phyloP scores from a whole-genome alignment of 2,888 invertebrate genomes.

The Frankliniella fusca region DNA sequence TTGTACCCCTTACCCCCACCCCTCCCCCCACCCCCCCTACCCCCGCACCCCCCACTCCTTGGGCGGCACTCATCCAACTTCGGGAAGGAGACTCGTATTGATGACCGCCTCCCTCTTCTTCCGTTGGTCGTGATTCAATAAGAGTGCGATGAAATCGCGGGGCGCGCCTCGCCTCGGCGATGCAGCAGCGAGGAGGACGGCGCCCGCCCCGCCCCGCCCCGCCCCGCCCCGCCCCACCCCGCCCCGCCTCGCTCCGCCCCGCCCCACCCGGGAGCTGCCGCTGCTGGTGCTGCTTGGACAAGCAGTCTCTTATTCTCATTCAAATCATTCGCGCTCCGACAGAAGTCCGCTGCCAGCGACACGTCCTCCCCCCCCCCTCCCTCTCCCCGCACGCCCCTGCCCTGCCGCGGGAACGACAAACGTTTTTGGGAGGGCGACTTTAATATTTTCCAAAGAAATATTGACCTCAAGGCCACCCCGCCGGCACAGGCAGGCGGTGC shows the following conservation, averaged over 20 bases:
- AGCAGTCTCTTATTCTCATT: too few relatives aligned
- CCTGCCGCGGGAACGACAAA: too few relatives aligned
- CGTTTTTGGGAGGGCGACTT: too few relatives aligned
- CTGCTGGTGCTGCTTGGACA: too few relatives aligned
- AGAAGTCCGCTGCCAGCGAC: too few relatives aligned
- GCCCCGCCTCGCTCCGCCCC: background rate
- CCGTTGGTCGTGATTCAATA: conserved; percentile 11
- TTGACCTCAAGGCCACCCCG: too few relatives aligned
- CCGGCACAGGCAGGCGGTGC: too few relatives aligned
- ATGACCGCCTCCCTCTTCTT: background rate
- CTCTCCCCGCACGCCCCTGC: too few relatives aligned
- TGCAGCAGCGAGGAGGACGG: background rate
- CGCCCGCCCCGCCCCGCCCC: background rate
- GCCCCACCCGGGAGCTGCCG: background rate
- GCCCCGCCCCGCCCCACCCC: background rate
- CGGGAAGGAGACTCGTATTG: background rate
- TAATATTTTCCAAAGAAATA: too few relatives aligned
- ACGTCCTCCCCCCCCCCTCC: too few relatives aligned
- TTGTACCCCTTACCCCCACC: background rate
- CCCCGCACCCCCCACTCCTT: background rate
- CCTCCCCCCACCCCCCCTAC: background rate
- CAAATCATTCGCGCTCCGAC: too few relatives aligned
- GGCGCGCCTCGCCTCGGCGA: background rate
- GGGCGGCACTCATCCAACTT: background rate
- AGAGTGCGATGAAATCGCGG: conserved; percentile 14